Conservation (phyloP, 2,113 vertebrate genomes). For the Halcyon senegalensis region DNA sequence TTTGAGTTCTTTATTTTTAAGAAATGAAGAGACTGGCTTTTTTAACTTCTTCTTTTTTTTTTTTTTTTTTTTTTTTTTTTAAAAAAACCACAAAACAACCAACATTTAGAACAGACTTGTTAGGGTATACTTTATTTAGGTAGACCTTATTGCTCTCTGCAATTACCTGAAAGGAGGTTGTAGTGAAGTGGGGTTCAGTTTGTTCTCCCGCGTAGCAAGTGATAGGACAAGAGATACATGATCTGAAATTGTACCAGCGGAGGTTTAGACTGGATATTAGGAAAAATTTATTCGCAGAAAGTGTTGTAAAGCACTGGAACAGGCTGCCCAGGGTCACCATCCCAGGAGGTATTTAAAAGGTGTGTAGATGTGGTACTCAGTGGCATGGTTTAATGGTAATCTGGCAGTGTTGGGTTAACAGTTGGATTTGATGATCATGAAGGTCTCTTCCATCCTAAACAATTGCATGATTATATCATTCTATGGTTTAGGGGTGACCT, state of each 20-base stretch:
- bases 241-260: not conserved
- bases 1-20: slow-evolving; percentile 7
- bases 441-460: not conserved
- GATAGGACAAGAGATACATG: not conserved
- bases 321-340: not conserved
- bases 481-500: not conserved
- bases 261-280: not conserved
- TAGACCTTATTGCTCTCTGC: not conserved
- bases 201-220: not conserved
- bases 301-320: not conserved
- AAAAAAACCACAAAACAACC: not conserved
- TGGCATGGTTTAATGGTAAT: not conserved
- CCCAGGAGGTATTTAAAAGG: not conserved
- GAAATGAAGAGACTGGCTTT: not conserved
- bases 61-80: not conserved
- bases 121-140: not conserved
- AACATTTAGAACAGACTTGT: not conserved
- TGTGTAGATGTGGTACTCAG: not conserved
- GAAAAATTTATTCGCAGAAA: not conserved
- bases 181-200: not conserved
- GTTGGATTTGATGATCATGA: not conserved
- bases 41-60: not conserved
- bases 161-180: not conserved
- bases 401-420: not conserved
- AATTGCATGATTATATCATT: not conserved